Evolutionary conservation across 1,140 invertebrate genomes (phyloP).

Genomic region (Drosophila kanapiae): DNA sequence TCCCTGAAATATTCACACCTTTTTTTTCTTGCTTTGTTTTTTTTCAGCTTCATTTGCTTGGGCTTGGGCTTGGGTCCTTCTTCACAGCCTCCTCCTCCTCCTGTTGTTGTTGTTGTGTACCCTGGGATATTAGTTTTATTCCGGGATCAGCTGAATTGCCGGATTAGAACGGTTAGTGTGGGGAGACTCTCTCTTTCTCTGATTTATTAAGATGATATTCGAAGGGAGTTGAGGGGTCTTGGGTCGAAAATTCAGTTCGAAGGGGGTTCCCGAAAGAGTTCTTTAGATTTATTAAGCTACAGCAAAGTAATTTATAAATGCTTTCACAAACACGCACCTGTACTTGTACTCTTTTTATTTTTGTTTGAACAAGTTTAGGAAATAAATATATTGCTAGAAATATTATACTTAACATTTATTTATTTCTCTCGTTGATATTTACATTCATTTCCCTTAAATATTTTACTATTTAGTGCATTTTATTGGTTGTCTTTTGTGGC

Average conservation of each 20-base stretch:
- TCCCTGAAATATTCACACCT: conserved; percentile 53
- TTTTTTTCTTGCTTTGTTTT: conserved; percentile 31
- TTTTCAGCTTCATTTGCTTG: conserved; percentile 25
- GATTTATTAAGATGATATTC: conserved; percentile 34
- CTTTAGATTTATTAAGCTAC: neutral
- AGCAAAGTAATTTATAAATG: neutral
- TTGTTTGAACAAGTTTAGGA: no score
- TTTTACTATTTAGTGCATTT: no score
- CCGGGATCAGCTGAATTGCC: conserved; percentile 43
- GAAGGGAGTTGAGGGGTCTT: conserved; percentile 4
- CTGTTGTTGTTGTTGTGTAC: neutral
- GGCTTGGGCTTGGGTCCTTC: neutral
- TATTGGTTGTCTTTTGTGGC: no score
- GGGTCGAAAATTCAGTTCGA: conserved; percentile 2
- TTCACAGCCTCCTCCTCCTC: neutral
- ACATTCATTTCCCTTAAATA: no score
- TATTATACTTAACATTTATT: no score
- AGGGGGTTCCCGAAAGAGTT: neutral
- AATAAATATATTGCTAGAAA: no score
- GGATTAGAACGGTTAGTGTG: conserved; percentile 24
- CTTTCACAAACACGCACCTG: no score
- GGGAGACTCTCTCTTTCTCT: neutral
- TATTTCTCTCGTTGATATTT: no score
- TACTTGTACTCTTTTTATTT: no score
- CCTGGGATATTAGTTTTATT: conserved; percentile 48